Evolutionary conservation across 2,888 invertebrate genomes (phyloP), one percentile per base, ranked within the genome.

Genomic region (Rhagophthalmus giganteus): DNA sequence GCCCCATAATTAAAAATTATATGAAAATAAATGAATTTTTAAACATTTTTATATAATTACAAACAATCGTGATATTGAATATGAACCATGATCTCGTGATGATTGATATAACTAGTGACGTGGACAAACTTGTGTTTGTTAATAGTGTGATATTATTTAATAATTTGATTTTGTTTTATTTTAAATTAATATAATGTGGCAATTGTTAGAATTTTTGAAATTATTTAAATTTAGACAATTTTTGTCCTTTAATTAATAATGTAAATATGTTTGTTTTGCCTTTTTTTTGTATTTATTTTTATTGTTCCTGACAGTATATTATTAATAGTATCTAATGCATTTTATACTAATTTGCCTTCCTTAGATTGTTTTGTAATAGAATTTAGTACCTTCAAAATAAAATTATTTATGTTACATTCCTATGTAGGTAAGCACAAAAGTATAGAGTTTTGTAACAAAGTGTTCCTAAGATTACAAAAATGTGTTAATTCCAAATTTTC

Each of bases 101-200:
- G 64, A 58, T 56, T 57, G 60, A 66, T 68, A 68, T 67, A 69
- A 67, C 64, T 64, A 66, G 67, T 70, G 68, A 72, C 67, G 68
- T 67, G 67, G 68, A 66, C 67, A 64, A 66, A 67, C 62, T 65
- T 64, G 66, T 64, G 70, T 72, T 70, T 66, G 70, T 66, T 65
- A 62, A 68, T 73, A 73, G 75, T 75, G 75, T 75, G 75, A 75
- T 75, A 75, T 74, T 75, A 74, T 72, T 74, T 75, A 74, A 74
- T 74, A 73, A 69, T 73, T 71, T 66, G 64, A 72, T 68, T 60
- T 73, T 73, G 66, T 71, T 74, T 68, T 67, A 50, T 62, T 59
- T 66, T 61, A 49, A 67, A 64, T 69, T 62, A 61, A 62, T 66
- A 63, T 62, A 54, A 39, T 41, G 33, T 54, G 50, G 41, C 41